Base-by-base conservation (phyloP, 2,113 vertebrate species). In the Caranx ignobilis region DNA sequence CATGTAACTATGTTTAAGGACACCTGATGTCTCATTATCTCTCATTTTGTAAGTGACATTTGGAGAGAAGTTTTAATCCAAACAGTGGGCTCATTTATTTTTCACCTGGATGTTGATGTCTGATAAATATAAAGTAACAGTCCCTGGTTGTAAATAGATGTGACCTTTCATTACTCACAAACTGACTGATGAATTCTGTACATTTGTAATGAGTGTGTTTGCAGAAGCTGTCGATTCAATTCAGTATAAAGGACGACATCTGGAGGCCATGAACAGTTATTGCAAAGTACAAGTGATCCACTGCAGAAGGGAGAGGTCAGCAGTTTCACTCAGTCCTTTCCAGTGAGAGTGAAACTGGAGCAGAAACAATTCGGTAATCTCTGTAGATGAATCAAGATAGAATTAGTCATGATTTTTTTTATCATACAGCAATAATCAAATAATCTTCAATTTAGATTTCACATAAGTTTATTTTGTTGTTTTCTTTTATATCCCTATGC, bases 181-280 rank as follows among this genome's bases (percentile, higher is more conserved):
- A 26, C 26, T 56, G 54, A 56, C 7, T 61, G 59, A 9, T 15
- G 35, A 15, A 37, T 41, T 65, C 26, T 32, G 45, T 16, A 31
- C 9, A 66, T 1, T 45, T 66, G 26, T 34, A 45, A 70, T 37
- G 19, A 32, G 34, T 68, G 57, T 65, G 41, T 68, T 39, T 82
- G 64, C 2, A 26, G 54, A 2, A 11, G 21, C 47, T 26, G 9
- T 48, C 6, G 39, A 31, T 68, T 52, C n/a, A 48, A 32, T 41
- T 65, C 15, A 73, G 68, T 54, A 37, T 67, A 10, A 71, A 90
- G 71, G 77, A 61, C 2, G 90, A 86, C 92, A 91, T 72, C 90
- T 90, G 59, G 56, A 62, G 92, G 84, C 55, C 41, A 75, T 66
- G n/a, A 11, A 52, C 5, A 15, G 68, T 85, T 31, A 89, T 32